phyloP scores from a whole-genome alignment of 2,113 vertebrate genomes.

The Morone saxatilis region DNA sequence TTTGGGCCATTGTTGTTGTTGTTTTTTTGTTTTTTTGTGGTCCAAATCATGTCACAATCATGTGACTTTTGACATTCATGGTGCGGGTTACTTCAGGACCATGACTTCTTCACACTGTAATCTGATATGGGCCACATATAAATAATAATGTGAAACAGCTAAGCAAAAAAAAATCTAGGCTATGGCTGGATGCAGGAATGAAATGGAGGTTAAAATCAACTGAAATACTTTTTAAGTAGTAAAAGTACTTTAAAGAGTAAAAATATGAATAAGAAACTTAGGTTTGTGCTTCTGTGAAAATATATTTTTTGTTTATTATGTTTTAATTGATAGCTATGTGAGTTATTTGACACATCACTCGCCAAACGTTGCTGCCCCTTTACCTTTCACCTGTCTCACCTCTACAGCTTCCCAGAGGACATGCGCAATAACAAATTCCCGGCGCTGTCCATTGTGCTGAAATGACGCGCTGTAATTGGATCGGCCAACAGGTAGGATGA shows the following conservation, averaged over 20 bases:
- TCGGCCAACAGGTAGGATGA: background rate
- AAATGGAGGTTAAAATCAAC: background rate
- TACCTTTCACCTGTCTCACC: slow-evolving; percentile 22
- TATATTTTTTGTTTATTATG: background rate
- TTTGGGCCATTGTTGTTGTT: no score
- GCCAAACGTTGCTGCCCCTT: background rate
- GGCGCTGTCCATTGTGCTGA: slow-evolving; percentile 78
- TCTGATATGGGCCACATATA: no score
- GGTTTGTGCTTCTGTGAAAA: background rate
- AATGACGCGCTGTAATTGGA: slow-evolving; percentile 5
- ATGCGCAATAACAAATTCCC: background rate
- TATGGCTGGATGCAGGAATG: background rate
- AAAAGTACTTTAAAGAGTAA: background rate
- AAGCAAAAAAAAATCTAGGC: no score
- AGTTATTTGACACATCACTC: background rate
- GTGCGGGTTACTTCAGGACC: no score
- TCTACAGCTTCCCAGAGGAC: background rate
- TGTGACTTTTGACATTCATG: no score
- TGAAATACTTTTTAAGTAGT: no score
- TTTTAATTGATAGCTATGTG: no score
- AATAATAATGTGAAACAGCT: no score
- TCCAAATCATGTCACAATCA: no score
- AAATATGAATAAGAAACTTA: background rate
- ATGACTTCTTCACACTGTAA: no score
- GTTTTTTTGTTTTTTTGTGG: no score